Evolutionary conservation across 92 coral and sea anemone species (phyloP).

Genomic region (Phenganax stokvisi): DNA sequence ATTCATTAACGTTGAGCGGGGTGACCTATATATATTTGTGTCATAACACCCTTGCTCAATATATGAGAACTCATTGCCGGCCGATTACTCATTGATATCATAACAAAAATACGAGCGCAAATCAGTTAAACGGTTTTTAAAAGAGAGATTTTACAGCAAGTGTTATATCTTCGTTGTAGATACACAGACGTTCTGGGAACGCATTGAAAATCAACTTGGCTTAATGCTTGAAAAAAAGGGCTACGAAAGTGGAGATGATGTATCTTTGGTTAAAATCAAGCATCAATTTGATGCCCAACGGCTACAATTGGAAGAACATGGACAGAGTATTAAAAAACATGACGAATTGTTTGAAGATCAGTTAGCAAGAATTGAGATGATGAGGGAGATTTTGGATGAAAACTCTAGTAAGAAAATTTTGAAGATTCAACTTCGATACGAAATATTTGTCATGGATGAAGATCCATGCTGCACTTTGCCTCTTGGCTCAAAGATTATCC

Average conservation of each 20-base stretch:
- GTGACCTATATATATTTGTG: too few relatives aligned
- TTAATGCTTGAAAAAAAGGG: conserved; percentile 30
- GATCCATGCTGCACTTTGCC: too few relatives aligned
- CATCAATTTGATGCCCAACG: conserved; percentile 14
- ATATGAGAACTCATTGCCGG: not conserved
- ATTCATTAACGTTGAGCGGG: too few relatives aligned
- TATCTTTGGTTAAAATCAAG: conserved; percentile 4
- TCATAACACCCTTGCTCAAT: too few relatives aligned
- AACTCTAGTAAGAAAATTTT: conserved; percentile 35
- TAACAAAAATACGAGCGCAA: not conserved
- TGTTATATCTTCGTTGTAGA: conserved; percentile 1
- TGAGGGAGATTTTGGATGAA: conserved; percentile 36
- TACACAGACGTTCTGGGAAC: conserved; percentile 23
- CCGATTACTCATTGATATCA: not conserved
- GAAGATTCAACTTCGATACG: not conserved
- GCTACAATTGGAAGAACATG: conserved; percentile 33
- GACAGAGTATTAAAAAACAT: conserved; percentile 23
- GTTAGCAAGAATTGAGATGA: conserved; percentile 30
- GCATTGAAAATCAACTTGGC: conserved; percentile 14
- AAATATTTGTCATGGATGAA: too few relatives aligned
- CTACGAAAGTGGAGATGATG: not conserved
- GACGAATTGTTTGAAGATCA: conserved; percentile 36
- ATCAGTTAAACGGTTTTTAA: not conserved
- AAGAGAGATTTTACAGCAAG: not conserved
- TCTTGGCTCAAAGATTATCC: too few relatives aligned